Evolutionary conservation across 2,888 invertebrate genomes (phyloP).

Genomic region (Mamestra brassicae): DNA sequence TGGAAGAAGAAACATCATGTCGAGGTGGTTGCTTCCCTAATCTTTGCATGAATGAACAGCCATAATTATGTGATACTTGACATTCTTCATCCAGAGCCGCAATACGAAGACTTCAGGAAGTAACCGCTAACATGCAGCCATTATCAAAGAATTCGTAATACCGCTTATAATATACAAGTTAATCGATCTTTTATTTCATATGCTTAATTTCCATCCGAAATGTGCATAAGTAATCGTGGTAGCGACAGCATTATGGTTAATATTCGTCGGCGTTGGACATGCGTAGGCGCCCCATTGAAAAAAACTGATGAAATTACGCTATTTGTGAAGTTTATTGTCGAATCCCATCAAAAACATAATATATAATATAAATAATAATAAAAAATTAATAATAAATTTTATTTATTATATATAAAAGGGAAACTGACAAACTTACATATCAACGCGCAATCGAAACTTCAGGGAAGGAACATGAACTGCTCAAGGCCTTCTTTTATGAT

Average conservation of each 20-base stretch:
- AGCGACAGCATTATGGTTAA: conserved; percentile 63
- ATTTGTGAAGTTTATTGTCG: too few relatives aligned
- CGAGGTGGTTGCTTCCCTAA: neutral
- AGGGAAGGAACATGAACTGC: too few relatives aligned
- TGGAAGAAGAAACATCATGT: neutral
- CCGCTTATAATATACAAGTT: neutral
- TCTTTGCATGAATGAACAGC: too few relatives aligned
- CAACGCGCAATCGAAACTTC: too few relatives aligned
- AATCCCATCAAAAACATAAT: too few relatives aligned
- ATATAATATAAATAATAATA: too few relatives aligned
- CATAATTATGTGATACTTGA: too few relatives aligned
- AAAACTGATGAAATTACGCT: neutral
- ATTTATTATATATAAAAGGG: too few relatives aligned
- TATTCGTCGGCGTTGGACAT: conserved; percentile 60
- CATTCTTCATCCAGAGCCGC: too few relatives aligned
- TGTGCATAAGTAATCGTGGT: conserved; percentile 63
- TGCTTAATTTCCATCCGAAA: conserved; percentile 52
- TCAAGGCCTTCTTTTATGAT: too few relatives aligned
- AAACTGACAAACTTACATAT: too few relatives aligned
- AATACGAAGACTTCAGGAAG: neutral
- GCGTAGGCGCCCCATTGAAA: conserved; percentile 73
- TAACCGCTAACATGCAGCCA: conserved; percentile 6
- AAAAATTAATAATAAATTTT: too few relatives aligned
- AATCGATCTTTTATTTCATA: conserved; percentile 43
- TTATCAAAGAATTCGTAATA: neutral